Base-by-base conservation (phyloP, 2,113 vertebrate species). In the Meriones unguiculatus region DNA sequence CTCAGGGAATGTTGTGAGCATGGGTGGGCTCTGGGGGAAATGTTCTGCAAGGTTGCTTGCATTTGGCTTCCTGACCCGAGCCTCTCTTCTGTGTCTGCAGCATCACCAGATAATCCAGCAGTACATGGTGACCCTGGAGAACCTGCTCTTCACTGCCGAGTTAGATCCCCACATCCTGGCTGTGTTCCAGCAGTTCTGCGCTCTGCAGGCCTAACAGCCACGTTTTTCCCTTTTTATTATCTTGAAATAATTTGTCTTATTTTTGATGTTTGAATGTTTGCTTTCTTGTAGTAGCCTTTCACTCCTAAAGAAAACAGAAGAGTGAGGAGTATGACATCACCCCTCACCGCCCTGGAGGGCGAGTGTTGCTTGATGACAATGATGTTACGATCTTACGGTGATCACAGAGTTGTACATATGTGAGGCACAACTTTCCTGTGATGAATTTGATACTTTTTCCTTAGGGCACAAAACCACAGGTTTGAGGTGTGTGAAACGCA, bases 81-180 rank as follows among this genome's bases (percentile, higher is more conserved):
- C 81, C 15, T 35, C 41, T 57, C 84, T 95, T 76, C 73, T 59
- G 65, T 97, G 70, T 78, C 89, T 22, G 12, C 98, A 99, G 99
- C 99, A 99, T 97, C 99, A 99, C 93, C 99, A 99, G 92, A 99
- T 99, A 97, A 99, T 99, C 98, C 99, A 99, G 98, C 99, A 99
- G 98, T 99, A 99, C 98, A 99, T 99, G 99, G 99, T 99, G 95
- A 99, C 99, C 12, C 98, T 99, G 98, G 99, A 99, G 98, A 99
- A 99, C 97, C 99, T 99, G 90, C 99, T 99, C 95, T 99, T 99
- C 98, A 99, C 99, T 0, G 99, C 99, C 1, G 99, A 99, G 97
- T 98, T 99, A 87, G 99, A 99, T 98, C 99, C 98, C 81, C 99
- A 99, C 98, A 99, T 99, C 98, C 98, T 99, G 97, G 99, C 99